phyloP scores from a whole-genome alignment of 2,888 invertebrate species.

The Gari tellinella region DNA sequence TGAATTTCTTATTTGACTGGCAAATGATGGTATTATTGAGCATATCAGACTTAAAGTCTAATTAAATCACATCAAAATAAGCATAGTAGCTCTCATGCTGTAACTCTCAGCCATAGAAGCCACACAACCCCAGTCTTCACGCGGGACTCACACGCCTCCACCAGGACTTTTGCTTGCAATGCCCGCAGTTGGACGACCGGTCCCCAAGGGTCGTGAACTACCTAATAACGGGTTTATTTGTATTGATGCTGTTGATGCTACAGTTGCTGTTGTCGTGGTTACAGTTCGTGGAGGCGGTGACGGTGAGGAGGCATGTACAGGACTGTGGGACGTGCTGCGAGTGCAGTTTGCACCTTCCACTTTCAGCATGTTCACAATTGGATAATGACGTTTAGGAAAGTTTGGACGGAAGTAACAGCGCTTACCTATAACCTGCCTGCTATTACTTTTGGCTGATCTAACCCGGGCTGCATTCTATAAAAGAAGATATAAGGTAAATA shows the following conservation, averaged over 20 bases:
- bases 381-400: slow-evolving; percentile 55
- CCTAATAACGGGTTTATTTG: slow-evolving; percentile 49
- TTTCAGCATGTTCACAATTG: slow-evolving; percentile 55
- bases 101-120: too few species aligned
- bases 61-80: too few species aligned
- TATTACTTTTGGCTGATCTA: slow-evolving; percentile 69
- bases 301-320: slow-evolving; percentile 22
- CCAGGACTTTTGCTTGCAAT: slow-evolving; percentile 42
- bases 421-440: slow-evolving; percentile 74
- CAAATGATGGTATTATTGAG: too few species aligned
- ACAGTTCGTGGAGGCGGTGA: slow-evolving; percentile 36
- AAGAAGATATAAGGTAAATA: not conserved
- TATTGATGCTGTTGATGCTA: not conserved
- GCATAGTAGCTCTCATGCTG: too few species aligned
- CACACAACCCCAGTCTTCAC: too few species aligned
- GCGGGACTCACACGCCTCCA: slow-evolving; percentile 55
- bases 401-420: slow-evolving; percentile 50
- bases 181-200: slow-evolving; percentile 34
- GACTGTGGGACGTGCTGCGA: slow-evolving; percentile 14
- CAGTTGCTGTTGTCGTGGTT: slow-evolving; percentile 19
- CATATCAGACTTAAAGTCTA: too few species aligned
- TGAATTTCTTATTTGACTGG: too few species aligned
- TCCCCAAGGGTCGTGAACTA: slow-evolving; percentile 34
- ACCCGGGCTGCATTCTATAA: slow-evolving; percentile 65
- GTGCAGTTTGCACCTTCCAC: slow-evolving; percentile 55